Evolutionary conservation across 2,113 vertebrate species (phyloP).

Genomic region (Megaleporinus macrocephalus): DNA sequence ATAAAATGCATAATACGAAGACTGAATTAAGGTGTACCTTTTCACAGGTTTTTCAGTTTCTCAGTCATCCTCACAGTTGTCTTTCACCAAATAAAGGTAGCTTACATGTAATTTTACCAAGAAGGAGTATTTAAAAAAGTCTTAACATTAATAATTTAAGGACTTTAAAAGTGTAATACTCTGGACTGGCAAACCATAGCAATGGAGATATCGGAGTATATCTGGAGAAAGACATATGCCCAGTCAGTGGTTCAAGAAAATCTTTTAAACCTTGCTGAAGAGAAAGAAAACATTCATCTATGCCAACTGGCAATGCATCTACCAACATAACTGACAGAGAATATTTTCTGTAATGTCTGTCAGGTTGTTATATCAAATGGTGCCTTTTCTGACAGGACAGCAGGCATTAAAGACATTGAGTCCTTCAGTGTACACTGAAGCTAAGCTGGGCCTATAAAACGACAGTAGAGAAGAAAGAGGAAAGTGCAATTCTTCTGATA

Average conservation of each 20-base stretch:
- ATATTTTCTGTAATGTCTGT: constrained; percentile 8
- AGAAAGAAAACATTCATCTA: not conserved
- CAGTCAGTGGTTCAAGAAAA: constrained; percentile 5
- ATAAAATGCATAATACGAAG: too few relatives aligned
- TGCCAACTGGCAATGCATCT: not conserved
- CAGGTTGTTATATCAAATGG: not conserved
- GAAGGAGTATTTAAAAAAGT: too few relatives aligned
- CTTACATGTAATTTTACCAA: too few relatives aligned
- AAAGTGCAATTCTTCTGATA: not conserved
- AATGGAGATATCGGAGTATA: not conserved
- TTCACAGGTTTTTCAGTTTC: too few relatives aligned
- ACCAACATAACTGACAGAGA: constrained; percentile 5
- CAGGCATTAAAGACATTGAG: constrained; percentile 16
- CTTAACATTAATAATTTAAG: not conserved
- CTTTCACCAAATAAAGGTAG: too few relatives aligned
- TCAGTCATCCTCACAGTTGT: too few relatives aligned
- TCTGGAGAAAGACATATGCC: not conserved
- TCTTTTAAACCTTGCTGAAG: not conserved
- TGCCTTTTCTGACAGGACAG: constrained; percentile 15
- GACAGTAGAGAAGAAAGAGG: not conserved
- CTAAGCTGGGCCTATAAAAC: not conserved
- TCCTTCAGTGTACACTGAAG: constrained; percentile 10
- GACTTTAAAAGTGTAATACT: not conserved
- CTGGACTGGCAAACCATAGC: not conserved
- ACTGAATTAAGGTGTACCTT: too few relatives aligned